Evolutionary conservation across 2,797 vertebrate genomes (phyloP).

Genomic region (Phoxinus dragarum): DNA sequence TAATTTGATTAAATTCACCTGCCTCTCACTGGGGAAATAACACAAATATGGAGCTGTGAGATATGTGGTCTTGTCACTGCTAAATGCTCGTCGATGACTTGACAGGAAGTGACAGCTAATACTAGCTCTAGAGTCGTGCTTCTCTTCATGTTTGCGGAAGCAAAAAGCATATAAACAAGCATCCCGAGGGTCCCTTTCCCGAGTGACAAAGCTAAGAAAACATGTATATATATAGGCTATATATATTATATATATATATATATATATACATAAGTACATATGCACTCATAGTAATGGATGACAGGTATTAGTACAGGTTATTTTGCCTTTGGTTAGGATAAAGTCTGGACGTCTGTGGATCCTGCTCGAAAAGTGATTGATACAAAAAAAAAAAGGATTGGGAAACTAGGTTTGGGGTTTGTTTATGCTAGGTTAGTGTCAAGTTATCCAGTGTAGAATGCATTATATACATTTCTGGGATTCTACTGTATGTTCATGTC

Average conservation of each 20-base stretch:
- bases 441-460: background rate
- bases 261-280: too few relatives aligned
- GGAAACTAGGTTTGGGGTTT: background rate
- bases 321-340: background rate
- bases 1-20: constrained; percentile 54
- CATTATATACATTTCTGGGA: background rate
- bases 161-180: constrained; percentile 32
- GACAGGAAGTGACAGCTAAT: constrained; percentile 58
- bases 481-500: background rate
- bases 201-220: constrained; percentile 8
- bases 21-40: constrained; percentile 57
- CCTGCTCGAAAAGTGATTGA: background rate
- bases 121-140: constrained; percentile 9
- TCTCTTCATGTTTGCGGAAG: constrained; percentile 38
- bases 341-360: background rate
- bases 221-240: background rate
- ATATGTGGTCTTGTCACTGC: constrained; percentile 50
- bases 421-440: background rate
- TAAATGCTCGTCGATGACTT: constrained; percentile 58
- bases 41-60: constrained; percentile 53
- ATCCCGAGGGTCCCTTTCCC: background rate
- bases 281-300: background rate
- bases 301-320: background rate
- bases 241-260: too few relatives aligned
- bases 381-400: background rate